These are phyloP conservation scores for Eurystomus gularis DNA, from an alignment of 2,113 vertebrate species.

Conservation along the genomic window DNA sequence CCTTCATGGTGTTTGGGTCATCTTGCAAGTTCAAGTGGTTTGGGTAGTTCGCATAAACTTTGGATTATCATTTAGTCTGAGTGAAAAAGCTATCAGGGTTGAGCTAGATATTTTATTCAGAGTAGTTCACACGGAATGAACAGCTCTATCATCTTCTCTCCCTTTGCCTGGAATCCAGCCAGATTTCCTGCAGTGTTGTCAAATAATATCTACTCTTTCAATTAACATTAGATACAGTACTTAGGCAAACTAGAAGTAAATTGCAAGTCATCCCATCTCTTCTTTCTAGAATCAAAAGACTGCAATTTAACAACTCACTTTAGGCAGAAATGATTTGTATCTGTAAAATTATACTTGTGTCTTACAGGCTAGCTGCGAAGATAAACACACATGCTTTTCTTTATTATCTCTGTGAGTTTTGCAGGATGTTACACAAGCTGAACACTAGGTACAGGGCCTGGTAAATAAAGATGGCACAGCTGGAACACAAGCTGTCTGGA, in stretches of 20 bases:
- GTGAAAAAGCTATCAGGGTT: not conserved
- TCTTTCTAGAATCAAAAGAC: not conserved
- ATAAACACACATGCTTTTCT: not conserved
- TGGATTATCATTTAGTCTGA: not conserved
- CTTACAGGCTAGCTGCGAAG: not conserved
- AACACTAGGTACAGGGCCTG: not conserved
- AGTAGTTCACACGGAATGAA: not conserved
- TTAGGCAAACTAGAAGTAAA: conserved; percentile 14
- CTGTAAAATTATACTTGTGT: not conserved
- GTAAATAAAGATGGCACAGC: not conserved
- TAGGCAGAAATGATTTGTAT: not conserved
- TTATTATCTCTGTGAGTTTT: not conserved
- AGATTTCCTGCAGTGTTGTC: not conserved
- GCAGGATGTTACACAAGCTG: not conserved
- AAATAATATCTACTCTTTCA: not conserved
- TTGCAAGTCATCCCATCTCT: not conserved
- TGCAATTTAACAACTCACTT: not conserved
- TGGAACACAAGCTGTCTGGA: not conserved
- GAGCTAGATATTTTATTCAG: not conserved
- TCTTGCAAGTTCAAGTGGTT: not conserved
- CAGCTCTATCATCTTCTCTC: not conserved
- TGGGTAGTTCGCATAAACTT: not conserved
- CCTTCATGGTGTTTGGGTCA: not conserved
- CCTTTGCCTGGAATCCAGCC: not conserved
- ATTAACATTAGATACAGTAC: not conserved